A percentile compares a stretch with the other conserved stretches of the same genome.
These are phyloP conservation scores for Nyctibius grandis DNA, from an alignment of 2,797 vertebrate genomes.

Conservation along the genomic window DNA sequence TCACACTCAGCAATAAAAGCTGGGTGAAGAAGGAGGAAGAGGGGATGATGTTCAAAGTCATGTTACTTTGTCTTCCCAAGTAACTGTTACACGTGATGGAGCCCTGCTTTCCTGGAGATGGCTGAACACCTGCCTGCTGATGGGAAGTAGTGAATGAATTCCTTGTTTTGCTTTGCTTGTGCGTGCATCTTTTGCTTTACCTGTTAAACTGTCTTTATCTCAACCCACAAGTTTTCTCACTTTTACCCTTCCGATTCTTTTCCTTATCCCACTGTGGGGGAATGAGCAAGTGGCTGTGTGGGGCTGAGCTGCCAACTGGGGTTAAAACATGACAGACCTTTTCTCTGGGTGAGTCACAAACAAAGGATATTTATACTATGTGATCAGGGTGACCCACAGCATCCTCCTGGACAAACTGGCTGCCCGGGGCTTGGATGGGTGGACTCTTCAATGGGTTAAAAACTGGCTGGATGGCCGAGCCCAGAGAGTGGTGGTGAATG, in stretches of 20 bases:
- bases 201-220: neutral
- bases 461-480: too few species aligned
- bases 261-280: neutral
- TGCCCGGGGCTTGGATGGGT: too few species aligned
- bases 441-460: too few species aligned
- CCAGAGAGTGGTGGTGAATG: too few species aligned
- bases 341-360: neutral
- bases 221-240: neutral
- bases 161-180: neutral
- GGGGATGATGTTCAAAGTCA: fast-evolving
- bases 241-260: neutral
- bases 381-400: neutral
- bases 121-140: fast-evolving
- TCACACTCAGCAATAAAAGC: neutral
- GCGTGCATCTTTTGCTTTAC: neutral
- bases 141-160: neutral
- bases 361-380: neutral
- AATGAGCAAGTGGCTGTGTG: neutral
- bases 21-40: neutral
- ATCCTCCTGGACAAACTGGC: too few species aligned
- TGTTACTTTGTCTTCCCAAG: neutral
- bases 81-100: fast-evolving
- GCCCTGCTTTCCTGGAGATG: neutral
- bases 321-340: neutral
- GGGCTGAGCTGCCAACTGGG: neutral